Evolutionary conservation across 2,797 vertebrate genomes (phyloP).

Genomic region (Scarus forsteni): DNA sequence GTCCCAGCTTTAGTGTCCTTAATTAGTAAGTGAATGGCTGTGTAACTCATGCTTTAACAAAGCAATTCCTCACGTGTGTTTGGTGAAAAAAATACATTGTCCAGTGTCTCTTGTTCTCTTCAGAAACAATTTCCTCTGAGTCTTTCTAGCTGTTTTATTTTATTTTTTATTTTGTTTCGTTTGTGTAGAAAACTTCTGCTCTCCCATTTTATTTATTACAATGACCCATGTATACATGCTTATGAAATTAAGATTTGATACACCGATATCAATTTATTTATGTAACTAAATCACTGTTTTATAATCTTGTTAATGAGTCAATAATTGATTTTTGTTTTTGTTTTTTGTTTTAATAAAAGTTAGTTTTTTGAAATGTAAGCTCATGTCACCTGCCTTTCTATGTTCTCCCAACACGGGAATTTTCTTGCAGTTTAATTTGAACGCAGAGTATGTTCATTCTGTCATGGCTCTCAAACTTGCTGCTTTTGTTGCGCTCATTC

Average conservation of each 20-base stretch:
- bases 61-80: constrained; percentile 90
- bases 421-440: constrained; percentile 13
- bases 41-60: constrained; percentile 98
- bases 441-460: too few species aligned
- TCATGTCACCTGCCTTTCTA: constrained; percentile 24
- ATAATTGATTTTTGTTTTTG: constrained; percentile 86
- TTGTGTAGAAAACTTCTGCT: constrained; percentile 93
- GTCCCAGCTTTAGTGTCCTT: constrained; percentile 97
- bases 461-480: too few species aligned
- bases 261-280: constrained; percentile 99
- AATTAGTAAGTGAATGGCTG: constrained; percentile 98
- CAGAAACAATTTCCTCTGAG: constrained; percentile 94
- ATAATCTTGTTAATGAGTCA: constrained; percentile 99
- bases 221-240: constrained; percentile 99
- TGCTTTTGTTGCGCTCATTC: too few species aligned
- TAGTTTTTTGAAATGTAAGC: constrained; percentile 91
- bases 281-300: constrained; percentile 99
- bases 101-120: constrained; percentile 95
- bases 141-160: constrained; percentile 78
- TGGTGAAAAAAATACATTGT: constrained; percentile 93
- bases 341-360: constrained; percentile 99
- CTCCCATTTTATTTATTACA: constrained; percentile 99
- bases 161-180: constrained; percentile 42
- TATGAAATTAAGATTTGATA: constrained; percentile 99
- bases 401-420: neutral